Evolutionary conservation across 2,888 invertebrate genomes (phyloP).

Genomic region (Chalcis sispes): DNA sequence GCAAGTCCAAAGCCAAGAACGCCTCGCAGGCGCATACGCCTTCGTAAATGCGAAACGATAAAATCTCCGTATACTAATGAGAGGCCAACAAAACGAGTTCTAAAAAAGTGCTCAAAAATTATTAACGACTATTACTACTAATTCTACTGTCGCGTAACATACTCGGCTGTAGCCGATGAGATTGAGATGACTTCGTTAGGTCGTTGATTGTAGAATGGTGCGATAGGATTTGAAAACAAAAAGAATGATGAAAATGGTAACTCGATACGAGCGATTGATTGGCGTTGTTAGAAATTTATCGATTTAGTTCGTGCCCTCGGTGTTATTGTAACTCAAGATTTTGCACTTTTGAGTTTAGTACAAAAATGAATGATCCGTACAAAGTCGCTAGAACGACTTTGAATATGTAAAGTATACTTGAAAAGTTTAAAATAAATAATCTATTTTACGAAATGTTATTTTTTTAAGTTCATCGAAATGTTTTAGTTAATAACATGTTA

Average conservation of each 20-base stretch:
- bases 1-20: slow-evolving; percentile 59
- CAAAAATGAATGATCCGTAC: not conserved
- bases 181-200: too few relatives aligned
- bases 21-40: slow-evolving; percentile 7
- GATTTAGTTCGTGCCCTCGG: slow-evolving; percentile 15
- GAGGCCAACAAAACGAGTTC: not conserved
- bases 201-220: too few relatives aligned
- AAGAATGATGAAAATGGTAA: not conserved
- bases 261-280: not conserved
- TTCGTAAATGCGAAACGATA: not conserved
- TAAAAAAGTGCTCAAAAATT: slow-evolving; percentile 14
- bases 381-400: not conserved
- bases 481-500: not conserved
- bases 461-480: too few relatives aligned
- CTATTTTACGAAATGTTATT: not conserved
- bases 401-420: not conserved
- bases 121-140: too few relatives aligned
- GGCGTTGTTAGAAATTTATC: not conserved
- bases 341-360: not conserved
- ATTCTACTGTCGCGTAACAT: not conserved
- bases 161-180: not conserved
- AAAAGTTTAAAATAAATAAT: not conserved
- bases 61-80: not conserved
- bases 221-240: not conserved
- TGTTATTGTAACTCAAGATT: not conserved